Percentiles rank a stretch among this genome's conserved stretches.
These are phyloP conservation scores for Cydia pomonella DNA, from an alignment of 1,140 invertebrate species.

Conservation along the genomic window DNA sequence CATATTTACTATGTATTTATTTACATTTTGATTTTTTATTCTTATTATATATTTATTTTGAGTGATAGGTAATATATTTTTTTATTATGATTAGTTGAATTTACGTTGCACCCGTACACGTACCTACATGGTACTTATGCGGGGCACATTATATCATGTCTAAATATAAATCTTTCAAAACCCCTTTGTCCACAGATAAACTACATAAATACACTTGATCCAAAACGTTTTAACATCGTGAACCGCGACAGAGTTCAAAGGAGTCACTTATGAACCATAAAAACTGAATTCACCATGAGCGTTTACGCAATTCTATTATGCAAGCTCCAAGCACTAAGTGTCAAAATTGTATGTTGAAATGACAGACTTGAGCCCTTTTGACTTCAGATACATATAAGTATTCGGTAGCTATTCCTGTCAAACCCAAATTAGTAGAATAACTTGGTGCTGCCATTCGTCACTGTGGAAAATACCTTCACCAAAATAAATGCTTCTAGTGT, in stretches of 20 bases:
- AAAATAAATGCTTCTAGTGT: constrained; percentile 7
- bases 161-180: neutral
- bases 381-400: neutral
- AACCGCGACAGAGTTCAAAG: constrained; percentile 13
- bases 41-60: too few relatives aligned
- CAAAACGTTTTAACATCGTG: neutral
- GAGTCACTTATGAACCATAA: neutral
- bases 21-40: too few relatives aligned
- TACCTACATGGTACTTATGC: too few relatives aligned
- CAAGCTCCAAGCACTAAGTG: neutral
- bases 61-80: too few relatives aligned
- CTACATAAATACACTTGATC: neutral
- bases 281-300: neutral
- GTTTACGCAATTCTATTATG: neutral
- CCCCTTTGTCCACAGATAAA: neutral
- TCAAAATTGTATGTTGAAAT: neutral
- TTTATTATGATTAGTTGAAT: too few relatives aligned
- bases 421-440: constrained; percentile 28
- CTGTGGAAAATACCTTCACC: neutral
- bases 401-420: constrained; percentile 25
- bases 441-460: constrained; percentile 16
- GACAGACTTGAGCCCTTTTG: neutral
- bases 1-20: too few relatives aligned
- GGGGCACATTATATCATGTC: neutral
- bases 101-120: too few relatives aligned